Evolutionary conservation across 2,113 vertebrate genomes (phyloP), one percentile per base, ranked within the genome.

Genomic region (Strix aluco): DNA sequence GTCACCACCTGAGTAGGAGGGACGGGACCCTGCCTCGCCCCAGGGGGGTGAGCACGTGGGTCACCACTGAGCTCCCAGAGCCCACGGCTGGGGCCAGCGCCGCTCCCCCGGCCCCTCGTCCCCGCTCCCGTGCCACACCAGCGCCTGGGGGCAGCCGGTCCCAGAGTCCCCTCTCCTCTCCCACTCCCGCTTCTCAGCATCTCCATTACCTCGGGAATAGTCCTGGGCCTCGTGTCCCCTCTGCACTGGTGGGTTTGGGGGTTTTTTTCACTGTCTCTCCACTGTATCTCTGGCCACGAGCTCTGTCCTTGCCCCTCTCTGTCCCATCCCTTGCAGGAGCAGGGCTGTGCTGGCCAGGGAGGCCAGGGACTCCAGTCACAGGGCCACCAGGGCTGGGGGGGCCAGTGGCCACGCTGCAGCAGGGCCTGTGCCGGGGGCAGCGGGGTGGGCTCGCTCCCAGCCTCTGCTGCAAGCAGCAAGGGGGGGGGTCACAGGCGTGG

Each of bases 1-100:
- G 98, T 99, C 92, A 81, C 97, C 90, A 97, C 98, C 95, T 99
- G 98, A 98, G 63, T 6, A 5, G 4, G 26, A 79, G 54, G 4
- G 36, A 42, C 8, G 0, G 36, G 78, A 42, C 49, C 86, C 59
- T 46, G 75, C 62, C 38, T 83, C 7, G 2, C 80, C 85, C 89
- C 8, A 1, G 12, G 27, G 42, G 89, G 34, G 10, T 74, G 93
- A 71, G 81, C 27, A 0, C 44, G 22, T 2, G 4, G 94, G 91
- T 91, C 77, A 51, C 69, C 1, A 2, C 59, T 51, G 70, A 75
- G 63, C 75, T 57, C 77, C 86, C 83, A 86, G 81, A 63, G 20
- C 63, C 77, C 51, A 14, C 69, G 30, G 59, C 46, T 54, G 69
- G 57, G 69, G 88, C 55, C 80, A n/a, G 88, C 38, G 6, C 67